These are phyloP conservation scores for Pleuronectes platessa DNA, from an alignment of 2,113 vertebrate genomes.

Conservation along the genomic window DNA sequence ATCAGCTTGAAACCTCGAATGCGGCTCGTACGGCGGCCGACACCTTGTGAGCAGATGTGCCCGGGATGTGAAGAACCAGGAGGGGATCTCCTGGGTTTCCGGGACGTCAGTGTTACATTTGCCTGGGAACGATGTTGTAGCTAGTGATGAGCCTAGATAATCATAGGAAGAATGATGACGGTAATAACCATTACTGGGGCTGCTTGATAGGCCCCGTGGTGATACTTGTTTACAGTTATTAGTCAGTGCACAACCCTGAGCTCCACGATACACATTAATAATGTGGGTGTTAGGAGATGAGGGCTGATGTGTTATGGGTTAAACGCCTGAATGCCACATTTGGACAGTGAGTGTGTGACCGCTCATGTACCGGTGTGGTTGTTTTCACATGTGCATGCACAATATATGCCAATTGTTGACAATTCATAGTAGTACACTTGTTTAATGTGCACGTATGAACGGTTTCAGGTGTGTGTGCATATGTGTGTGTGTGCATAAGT, in stretches of 20 bases:
- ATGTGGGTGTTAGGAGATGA: conserved; percentile 7
- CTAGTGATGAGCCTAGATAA: conserved; percentile 61
- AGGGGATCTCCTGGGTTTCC: conserved; percentile 3
- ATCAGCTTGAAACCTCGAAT: conserved; percentile 37
- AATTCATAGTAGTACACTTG: background rate
- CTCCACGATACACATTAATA: conserved; percentile 60
- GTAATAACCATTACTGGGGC: conserved; percentile 75
- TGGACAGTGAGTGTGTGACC: conserved; percentile 29
- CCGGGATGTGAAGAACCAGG: conserved; percentile 25
- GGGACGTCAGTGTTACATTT: conserved; percentile 25
- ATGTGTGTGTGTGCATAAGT: conserved; percentile 22
- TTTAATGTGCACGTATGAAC: conserved; percentile 1
- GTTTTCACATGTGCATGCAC: background rate
- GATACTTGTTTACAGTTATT: conserved; percentile 77
- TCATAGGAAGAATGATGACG: conserved; percentile 70
- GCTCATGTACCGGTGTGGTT: background rate
- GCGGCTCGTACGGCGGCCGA: conserved; percentile 1
- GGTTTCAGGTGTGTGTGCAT: background rate
- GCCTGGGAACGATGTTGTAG: conserved; percentile 33
- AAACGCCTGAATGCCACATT: conserved; percentile 32
- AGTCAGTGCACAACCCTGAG: conserved; percentile 50
- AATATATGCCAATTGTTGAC: background rate
- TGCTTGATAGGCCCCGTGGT: conserved; percentile 66
- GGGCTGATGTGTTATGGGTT: conserved; percentile 37
- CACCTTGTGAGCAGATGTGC: conserved; percentile 60